phyloP scores from a whole-genome alignment of 2,113 vertebrate species.

The Mesitornis unicolor region DNA sequence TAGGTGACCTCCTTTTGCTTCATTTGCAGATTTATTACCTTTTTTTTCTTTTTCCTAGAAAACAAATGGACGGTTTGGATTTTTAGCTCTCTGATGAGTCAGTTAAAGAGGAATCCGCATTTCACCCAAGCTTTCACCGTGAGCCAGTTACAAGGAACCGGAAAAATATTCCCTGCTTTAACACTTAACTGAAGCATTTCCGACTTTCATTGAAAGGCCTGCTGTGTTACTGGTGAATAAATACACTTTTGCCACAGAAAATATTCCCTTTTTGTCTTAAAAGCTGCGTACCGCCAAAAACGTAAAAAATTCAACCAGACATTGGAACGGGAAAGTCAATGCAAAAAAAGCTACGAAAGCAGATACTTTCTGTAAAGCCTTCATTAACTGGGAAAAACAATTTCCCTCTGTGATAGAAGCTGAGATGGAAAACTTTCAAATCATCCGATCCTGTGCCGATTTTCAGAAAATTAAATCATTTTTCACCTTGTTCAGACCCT shows the following conservation, averaged over 20 bases:
- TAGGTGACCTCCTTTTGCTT: not conserved
- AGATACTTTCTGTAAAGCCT: not conserved
- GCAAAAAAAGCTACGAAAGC: not conserved
- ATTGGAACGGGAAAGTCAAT: not conserved
- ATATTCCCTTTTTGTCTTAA: not conserved
- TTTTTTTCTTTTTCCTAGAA: not conserved
- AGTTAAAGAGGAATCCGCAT: not conserved
- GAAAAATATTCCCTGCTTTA: not conserved
- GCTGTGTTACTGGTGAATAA: not conserved
- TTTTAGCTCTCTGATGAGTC: not conserved
- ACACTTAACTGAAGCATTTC: not conserved
- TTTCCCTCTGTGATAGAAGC: not conserved
- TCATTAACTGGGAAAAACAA: not conserved
- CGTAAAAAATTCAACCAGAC: not conserved
- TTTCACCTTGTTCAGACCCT: not conserved
- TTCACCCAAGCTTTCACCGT: not conserved
- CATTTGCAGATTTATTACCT: not conserved
- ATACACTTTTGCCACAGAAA: not conserved
- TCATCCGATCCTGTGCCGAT: not conserved
- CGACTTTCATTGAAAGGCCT: not conserved
- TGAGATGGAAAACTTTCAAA: not conserved
- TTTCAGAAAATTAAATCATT: not conserved
- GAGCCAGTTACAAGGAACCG: not conserved
- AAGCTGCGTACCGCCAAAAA: not conserved
- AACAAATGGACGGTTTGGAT: not conserved